These are phyloP conservation scores for Patella ulyssiponensis DNA, from an alignment of 2,888 invertebrate genomes.

Conservation along the genomic window DNA sequence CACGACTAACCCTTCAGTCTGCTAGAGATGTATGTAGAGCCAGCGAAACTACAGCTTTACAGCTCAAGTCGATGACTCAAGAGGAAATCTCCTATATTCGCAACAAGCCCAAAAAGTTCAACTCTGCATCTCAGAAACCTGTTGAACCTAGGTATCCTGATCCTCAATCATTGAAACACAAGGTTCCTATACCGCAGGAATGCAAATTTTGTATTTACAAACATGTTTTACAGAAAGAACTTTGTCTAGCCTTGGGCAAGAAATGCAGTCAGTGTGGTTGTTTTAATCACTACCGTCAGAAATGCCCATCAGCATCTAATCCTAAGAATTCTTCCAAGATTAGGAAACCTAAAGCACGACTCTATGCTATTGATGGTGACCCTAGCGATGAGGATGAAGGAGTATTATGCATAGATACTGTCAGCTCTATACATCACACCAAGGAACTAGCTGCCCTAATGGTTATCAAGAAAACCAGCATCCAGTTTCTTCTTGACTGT, in stretches of 20 bases:
- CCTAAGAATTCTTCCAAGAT: background rate
- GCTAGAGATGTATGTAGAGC: background rate
- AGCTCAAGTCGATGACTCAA: background rate
- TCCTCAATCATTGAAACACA: background rate
- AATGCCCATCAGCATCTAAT: background rate
- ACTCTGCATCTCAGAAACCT: background rate
- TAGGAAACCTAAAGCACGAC: too few relatives aligned
- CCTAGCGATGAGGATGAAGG: background rate
- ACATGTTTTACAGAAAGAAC: constrained; percentile 35
- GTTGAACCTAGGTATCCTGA: background rate
- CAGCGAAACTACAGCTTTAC: background rate
- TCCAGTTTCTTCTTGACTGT: background rate
- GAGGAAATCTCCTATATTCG: too few relatives aligned
- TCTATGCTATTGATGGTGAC: too few relatives aligned
- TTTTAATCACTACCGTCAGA: background rate
- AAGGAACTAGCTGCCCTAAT: background rate
- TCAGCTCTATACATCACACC: background rate
- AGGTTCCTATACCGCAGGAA: background rate
- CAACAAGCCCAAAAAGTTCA: background rate
- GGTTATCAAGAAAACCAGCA: background rate
- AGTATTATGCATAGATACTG: background rate
- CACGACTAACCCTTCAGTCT: background rate
- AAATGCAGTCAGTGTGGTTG: constrained; percentile 29
- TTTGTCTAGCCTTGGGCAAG: constrained; percentile 43
- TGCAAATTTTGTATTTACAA: constrained; percentile 37